Conservation (phyloP, 2,888 invertebrate genomes). For the Drosophila cognata region DNA sequence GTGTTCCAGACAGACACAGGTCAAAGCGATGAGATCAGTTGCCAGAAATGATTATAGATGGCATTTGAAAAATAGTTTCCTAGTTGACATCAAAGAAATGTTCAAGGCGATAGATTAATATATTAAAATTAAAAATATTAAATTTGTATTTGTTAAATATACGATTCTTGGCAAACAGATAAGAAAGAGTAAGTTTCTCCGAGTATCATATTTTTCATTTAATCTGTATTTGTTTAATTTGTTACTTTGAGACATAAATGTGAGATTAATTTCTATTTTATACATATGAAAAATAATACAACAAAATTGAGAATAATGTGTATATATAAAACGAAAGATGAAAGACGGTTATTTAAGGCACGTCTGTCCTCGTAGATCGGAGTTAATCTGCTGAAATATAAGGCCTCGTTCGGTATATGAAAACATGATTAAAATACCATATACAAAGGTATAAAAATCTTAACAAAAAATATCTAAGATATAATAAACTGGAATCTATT, state of each 20-base stretch:
- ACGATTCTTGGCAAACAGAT: background rate
- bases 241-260: background rate
- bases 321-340: too few relatives aligned
- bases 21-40: slow-evolving; percentile 53
- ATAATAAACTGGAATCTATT: background rate
- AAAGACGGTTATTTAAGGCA: background rate
- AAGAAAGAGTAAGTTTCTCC: background rate
- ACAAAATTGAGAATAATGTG: background rate
- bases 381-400: background rate
- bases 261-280: background rate
- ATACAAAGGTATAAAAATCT: background rate
- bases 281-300: background rate
- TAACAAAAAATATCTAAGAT: background rate
- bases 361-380: background rate
- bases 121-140: background rate
- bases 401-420: background rate
- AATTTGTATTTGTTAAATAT: background rate
- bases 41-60: slow-evolving; percentile 11
- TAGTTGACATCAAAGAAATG: background rate
- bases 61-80: slow-evolving; percentile 12
- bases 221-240: background rate
- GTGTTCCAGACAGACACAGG: slow-evolving; percentile 12
- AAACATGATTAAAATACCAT: background rate
- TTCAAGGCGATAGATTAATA: background rate
- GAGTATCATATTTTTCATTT: background rate